A percentile compares a stretch with the other conserved stretches of the same genome.
phyloP scores from a whole-genome alignment of 2,797 vertebrate genomes.

The Lagodon rhomboides region DNA sequence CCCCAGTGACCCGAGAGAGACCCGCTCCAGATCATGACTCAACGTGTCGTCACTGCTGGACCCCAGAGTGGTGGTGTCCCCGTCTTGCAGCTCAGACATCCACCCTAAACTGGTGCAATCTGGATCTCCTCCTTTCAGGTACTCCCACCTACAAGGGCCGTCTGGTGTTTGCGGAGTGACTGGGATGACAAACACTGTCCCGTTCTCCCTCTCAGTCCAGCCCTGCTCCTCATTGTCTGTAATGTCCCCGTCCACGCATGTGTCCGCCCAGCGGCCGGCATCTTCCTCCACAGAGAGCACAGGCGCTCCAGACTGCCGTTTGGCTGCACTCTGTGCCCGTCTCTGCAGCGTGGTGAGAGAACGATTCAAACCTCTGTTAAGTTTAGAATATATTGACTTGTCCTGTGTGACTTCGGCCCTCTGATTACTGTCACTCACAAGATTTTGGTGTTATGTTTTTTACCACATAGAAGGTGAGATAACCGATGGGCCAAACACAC shows the following conservation, averaged over 20 bases:
- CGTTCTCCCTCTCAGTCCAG: conserved; percentile 75
- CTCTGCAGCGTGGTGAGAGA: conserved; percentile 57
- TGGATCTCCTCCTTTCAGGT: conserved; percentile 81
- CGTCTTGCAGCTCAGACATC: conserved; percentile 79
- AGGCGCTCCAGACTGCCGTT: conserved; percentile 36
- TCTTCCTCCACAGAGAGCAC: conserved; percentile 81
- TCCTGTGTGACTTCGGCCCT: not conserved
- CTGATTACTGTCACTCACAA: not conserved
- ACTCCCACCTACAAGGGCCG: conserved; percentile 79
- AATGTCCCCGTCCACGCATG: conserved; percentile 26
- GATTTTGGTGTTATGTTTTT: not conserved
- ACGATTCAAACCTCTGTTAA: not conserved
- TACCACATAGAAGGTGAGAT: not conserved
- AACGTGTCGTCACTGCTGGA: conserved; percentile 84
- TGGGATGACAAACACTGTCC: conserved; percentile 85
- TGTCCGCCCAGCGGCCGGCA: conserved; percentile 57
- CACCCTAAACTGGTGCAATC: conserved; percentile 77
- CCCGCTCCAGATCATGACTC: conserved; percentile 82
- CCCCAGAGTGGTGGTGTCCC: conserved; percentile 76
- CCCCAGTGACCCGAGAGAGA: conserved; percentile 85
- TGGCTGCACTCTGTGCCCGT: conserved; percentile 59
- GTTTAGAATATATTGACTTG: not conserved
- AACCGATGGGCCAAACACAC: not conserved
- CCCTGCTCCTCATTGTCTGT: conserved; percentile 55
- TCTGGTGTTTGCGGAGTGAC: conserved; percentile 64